Conservation (phyloP, 2,797 vertebrate species). For the Artibeus jamaicensis region DNA sequence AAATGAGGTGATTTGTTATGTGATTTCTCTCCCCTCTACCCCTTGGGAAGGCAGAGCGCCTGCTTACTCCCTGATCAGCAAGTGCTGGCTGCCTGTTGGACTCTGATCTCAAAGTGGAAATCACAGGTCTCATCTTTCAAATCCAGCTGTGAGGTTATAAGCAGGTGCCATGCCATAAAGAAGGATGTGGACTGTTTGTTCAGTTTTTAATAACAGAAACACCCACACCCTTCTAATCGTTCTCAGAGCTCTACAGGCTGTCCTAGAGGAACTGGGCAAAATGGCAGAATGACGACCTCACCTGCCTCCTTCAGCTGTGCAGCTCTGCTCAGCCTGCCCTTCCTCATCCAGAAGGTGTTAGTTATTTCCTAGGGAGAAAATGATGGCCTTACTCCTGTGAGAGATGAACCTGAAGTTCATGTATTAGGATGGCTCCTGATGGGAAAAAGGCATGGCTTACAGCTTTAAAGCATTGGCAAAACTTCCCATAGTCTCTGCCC, state of each 20-base stretch:
- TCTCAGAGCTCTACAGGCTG: not conserved
- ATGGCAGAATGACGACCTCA: not conserved
- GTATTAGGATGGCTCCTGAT: not conserved
- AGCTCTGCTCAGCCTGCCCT: not conserved
- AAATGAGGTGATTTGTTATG: not conserved
- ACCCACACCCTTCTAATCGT: not conserved
- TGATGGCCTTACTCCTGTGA: not conserved
- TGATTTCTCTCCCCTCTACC: not conserved
- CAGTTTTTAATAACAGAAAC: not conserved
- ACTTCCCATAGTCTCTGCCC: not conserved
- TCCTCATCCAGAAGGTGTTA: not conserved
- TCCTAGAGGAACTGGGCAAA: not conserved
- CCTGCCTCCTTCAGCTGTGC: not conserved
- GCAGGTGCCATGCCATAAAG: not conserved
- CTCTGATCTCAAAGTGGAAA: not conserved
- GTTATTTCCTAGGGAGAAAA: not conserved
- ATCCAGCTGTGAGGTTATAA: not conserved
- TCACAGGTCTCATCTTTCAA: not conserved
- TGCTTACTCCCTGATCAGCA: not conserved
- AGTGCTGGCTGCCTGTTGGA: not conserved
- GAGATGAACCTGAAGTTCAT: constrained; percentile 6
- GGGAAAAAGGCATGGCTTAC: not conserved
- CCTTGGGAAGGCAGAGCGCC: not conserved
- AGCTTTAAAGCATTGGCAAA: not conserved
- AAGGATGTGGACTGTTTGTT: not conserved